Evolutionary conservation across 2,797 vertebrate genomes (phyloP).

Genomic region (Melanotaenia pygmaea): DNA sequence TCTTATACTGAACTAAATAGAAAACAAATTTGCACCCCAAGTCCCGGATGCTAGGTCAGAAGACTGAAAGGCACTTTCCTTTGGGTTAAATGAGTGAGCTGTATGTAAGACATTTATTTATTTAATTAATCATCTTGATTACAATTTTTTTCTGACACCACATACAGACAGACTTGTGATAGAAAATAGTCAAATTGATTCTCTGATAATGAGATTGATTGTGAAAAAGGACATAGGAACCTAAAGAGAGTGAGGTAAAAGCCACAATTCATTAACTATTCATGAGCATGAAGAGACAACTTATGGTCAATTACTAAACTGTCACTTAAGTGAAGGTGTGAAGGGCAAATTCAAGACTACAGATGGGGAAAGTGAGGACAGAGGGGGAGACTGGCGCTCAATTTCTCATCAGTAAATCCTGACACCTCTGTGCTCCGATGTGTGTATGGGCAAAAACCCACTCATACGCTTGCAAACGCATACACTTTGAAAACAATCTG

Average conservation of each 20-base stretch:
- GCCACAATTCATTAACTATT: constrained; percentile 76
- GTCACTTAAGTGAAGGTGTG: constrained; percentile 65
- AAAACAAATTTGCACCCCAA: constrained; percentile 50
- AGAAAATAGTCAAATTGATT: constrained; percentile 70
- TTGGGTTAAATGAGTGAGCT: constrained; percentile 1
- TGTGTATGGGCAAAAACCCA: constrained; percentile 17
- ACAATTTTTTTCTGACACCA: constrained; percentile 47
- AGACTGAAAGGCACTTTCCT: constrained; percentile 2
- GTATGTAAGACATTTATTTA: constrained; percentile 6
- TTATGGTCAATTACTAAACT: constrained; percentile 74
- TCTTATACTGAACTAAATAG: constrained; percentile 39
- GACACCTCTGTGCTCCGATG: constrained; percentile 38
- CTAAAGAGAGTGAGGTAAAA: constrained; percentile 10
- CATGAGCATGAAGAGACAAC: constrained; percentile 73
- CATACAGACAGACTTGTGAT: constrained; percentile 60
- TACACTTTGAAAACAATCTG: constrained; percentile 42
- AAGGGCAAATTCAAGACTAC: constrained; percentile 67
- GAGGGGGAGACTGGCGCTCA: constrained; percentile 21
- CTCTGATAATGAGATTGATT: constrained; percentile 63
- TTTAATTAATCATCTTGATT: constrained; percentile 46
- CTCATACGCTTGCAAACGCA: constrained; percentile 10
- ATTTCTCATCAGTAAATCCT: constrained; percentile 56
- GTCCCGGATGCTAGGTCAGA: constrained; percentile 14
- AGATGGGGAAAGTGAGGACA: constrained; percentile 38
- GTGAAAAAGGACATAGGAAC: constrained; percentile 50